phyloP scores from a whole-genome alignment of 1,140 invertebrate species.

The Venustaconcha ellipsiformis region DNA sequence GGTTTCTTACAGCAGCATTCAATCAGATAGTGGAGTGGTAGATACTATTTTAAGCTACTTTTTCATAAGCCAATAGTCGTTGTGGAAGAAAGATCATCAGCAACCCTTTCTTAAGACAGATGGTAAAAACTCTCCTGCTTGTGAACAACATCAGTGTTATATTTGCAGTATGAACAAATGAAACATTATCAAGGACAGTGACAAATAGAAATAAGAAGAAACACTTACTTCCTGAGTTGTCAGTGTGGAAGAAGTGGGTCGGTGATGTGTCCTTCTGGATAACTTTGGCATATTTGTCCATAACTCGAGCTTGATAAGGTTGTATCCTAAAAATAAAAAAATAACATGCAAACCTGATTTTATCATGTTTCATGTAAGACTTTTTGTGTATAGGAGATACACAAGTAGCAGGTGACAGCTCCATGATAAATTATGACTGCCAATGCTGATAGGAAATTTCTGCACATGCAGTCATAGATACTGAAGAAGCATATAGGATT shows the following conservation, averaged over 20 bases:
- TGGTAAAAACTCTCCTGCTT: not conserved
- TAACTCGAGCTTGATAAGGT: constrained; percentile 33
- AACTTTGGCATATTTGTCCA: constrained; percentile 43
- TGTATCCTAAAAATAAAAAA: constrained; percentile 34
- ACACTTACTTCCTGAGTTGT: constrained; percentile 53
- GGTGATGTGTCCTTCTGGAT: constrained; percentile 33
- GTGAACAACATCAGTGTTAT: not conserved
- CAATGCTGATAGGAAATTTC: too few species aligned
- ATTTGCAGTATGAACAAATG: not conserved
- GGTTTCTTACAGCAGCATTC: too few species aligned
- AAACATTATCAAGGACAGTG: not conserved
- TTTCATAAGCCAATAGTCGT: not conserved
- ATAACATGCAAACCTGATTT: not conserved
- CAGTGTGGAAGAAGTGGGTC: constrained; percentile 54
- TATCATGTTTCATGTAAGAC: not conserved
- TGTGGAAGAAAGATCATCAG: not conserved
- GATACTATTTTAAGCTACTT: too few species aligned
- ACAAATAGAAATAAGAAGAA: not conserved
- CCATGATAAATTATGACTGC: too few species aligned
- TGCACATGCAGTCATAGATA: too few species aligned
- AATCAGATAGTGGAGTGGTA: too few species aligned
- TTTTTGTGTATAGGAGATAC: too few species aligned
- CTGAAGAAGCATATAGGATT: too few species aligned
- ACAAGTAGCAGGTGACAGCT: too few species aligned
- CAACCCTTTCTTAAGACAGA: not conserved